Conservation (phyloP, 2,113 vertebrate species). For the Cryptomyrus ogoouensis region DNA sequence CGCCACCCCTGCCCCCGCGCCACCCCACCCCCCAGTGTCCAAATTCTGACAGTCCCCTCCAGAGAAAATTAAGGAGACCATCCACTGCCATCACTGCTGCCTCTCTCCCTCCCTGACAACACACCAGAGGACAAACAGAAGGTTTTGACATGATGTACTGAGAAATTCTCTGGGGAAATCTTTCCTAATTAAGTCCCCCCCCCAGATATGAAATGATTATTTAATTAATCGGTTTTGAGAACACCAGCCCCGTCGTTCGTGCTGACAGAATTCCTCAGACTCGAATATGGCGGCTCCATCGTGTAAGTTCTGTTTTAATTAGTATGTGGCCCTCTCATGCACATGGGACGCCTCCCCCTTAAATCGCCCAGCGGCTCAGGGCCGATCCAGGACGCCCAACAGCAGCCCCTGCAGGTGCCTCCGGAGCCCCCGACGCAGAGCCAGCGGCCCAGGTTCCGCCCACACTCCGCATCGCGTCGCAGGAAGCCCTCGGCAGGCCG, state of each 20-base stretch:
- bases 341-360: neutral
- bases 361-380: neutral
- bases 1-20: neutral
- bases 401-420: neutral
- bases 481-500: neutral
- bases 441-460: neutral
- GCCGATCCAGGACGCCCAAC: neutral
- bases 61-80: neutral
- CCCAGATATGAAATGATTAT: constrained; percentile 3
- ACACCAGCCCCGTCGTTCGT: neutral
- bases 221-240: neutral
- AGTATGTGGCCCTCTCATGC: neutral
- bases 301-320: neutral
- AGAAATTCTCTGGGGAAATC: neutral
- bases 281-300: neutral
- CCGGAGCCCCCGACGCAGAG: neutral
- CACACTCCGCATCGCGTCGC: too few relatives aligned
- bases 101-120: neutral
- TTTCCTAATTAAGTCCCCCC: neutral
- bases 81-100: neutral
- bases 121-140: neutral
- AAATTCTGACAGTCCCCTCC: neutral
- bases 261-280: neutral
- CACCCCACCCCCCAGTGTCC: neutral
- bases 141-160: neutral